Base-by-base conservation (phyloP, 2,113 vertebrate species). In the Casuarius casuarius region DNA sequence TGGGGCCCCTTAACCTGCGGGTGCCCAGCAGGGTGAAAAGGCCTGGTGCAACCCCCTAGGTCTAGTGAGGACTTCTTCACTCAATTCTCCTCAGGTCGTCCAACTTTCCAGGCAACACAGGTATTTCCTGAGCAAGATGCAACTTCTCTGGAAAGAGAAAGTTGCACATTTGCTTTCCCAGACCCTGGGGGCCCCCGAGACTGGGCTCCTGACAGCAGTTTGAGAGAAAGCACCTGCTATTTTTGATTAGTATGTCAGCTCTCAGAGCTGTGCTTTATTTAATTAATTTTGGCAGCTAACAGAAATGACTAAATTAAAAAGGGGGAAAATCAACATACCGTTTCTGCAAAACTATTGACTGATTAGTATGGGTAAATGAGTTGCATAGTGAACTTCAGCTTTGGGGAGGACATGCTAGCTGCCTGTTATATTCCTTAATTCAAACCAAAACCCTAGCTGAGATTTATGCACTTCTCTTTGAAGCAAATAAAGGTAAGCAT, bases 261-360 rank as follows among this genome's bases (percentile, higher is more conserved):
- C 46, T 93, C 54, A 83, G 77, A 84, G 20, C 62, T 70, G 22
- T 2, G 3, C 16, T 58, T 92, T 80, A 92, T 93, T 89, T 94
- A 84, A 89, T 95, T 94, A 80, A 86, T 95, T 93, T 87, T 96
- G 74, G 72, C 78, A 93, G 56, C 56, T 91, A 90, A 73, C 81
- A 89, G 48, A 89, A 94, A 93, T 68, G 0, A 77, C 76, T 82
- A 87, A 81, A 81, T 92, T 78, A 87, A 94, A 87, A 92, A 86
- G 54, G 58, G 10, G 14, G 40, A 63, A 75, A 93, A 89, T 93
- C 89, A 96, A 61, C 88, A 72, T 26, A 75, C 68, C 0, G 0
- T 83, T 94, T 90, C 82, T 94, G 61, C 66, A 85, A 67, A 87
- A 73, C 74, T 91, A 48, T 87, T 92, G 87, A 93, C 52, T 73